Evolutionary conservation across 2,888 invertebrate species (phyloP).

Genomic region (Sarcophaga subvicina): DNA sequence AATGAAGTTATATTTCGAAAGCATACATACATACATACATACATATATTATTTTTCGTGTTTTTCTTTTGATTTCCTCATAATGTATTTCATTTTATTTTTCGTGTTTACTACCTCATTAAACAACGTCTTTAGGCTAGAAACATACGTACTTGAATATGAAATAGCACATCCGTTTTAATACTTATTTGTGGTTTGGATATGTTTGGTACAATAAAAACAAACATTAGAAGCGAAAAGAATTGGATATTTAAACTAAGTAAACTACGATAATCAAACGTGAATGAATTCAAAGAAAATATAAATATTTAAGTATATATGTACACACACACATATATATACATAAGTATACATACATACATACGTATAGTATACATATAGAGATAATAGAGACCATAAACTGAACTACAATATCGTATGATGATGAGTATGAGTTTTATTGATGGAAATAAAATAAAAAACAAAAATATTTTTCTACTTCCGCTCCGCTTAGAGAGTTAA

Average conservation of each 20-base stretch:
- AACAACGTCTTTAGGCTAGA: conserved; percentile 32
- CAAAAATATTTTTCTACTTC: background rate
- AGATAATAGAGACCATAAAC: background rate
- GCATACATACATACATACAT: background rate
- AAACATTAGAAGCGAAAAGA: background rate
- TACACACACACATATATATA: too few relatives aligned
- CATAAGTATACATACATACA: too few relatives aligned
- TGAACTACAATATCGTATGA: conserved; percentile 4
- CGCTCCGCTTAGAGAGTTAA: background rate
- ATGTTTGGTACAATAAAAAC: conserved; percentile 17
- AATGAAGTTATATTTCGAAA: conserved; percentile 62
- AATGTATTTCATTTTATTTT: conserved; percentile 13
- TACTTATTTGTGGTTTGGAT: background rate
- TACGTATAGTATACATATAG: too few relatives aligned
- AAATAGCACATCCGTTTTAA: background rate
- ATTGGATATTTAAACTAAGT: conserved; percentile 30
- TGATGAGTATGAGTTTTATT: conserved; percentile 10
- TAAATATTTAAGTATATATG: background rate
- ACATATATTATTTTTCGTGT: conserved; percentile 1
- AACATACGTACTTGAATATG: background rate
- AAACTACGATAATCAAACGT: conserved; percentile 27
- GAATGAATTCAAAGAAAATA: conserved; percentile 21
- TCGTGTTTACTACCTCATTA: conserved; percentile 55
- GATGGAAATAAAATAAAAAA: conserved; percentile 24
- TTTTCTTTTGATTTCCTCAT: background rate